These are phyloP conservation scores for Hydrotaea cyrtoneurina DNA, from an alignment of 2,888 invertebrate genomes.

Conservation along the genomic window DNA sequence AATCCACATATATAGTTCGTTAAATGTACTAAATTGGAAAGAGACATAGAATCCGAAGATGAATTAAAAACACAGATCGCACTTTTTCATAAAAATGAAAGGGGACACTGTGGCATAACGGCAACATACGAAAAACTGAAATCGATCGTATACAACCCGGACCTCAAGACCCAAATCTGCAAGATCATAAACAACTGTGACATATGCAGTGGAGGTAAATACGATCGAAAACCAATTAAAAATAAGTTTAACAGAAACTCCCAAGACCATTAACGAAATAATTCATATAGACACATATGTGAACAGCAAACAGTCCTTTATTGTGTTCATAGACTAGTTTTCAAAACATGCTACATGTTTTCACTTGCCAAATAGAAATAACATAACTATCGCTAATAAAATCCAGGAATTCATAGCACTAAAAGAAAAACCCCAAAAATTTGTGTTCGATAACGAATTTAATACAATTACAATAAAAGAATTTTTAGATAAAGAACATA, in stretches of 20 bases:
- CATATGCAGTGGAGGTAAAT: slow-evolving; percentile 34
- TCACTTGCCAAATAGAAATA: neutral
- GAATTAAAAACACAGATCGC: slow-evolving; percentile 9
- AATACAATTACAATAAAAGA: slow-evolving; percentile 29
- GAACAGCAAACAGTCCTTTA: slow-evolving; percentile 39
- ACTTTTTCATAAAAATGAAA: neutral
- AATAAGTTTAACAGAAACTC: slow-evolving; percentile 26
- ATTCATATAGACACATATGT: neutral
- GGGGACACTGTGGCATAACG: neutral
- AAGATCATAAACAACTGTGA: slow-evolving; percentile 28
- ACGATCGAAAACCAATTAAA: slow-evolving; percentile 34
- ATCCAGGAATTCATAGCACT: neutral
- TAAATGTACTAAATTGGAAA: neutral
- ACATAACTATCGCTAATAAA: slow-evolving; percentile 27
- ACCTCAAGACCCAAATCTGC: neutral
- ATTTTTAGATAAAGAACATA: slow-evolving; percentile 42
- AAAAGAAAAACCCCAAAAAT: slow-evolving; percentile 46
- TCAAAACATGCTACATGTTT: neutral
- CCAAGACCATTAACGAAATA: neutral
- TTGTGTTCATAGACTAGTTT: slow-evolving; percentile 29
- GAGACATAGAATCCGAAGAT: neutral
- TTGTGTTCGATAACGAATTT: slow-evolving; percentile 59
- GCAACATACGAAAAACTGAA: neutral
- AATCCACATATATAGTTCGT: neutral
- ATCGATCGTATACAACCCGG: neutral